Evolutionary conservation across 2,797 vertebrate genomes (phyloP).

Genomic region (Pseudomugil tenellus): DNA sequence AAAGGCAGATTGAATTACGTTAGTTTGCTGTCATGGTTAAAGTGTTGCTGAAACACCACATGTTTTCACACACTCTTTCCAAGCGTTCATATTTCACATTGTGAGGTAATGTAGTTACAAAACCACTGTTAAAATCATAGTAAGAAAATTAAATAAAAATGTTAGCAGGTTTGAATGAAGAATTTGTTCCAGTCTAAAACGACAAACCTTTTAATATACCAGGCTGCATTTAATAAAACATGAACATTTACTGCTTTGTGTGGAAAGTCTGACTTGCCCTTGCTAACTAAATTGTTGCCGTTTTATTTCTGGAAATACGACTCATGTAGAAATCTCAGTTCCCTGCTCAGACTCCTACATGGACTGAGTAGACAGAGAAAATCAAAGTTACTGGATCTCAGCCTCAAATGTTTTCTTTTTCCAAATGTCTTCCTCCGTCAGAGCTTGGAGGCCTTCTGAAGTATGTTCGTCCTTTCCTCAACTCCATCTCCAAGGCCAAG

Average conservation of each 20-base stretch:
- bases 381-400: not conserved
- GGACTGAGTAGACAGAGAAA: too few relatives aligned
- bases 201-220: not conserved
- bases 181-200: not conserved
- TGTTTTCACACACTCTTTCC: too few relatives aligned
- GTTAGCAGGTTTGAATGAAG: not conserved
- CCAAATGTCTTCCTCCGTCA: slow-evolving; percentile 50
- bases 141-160: not conserved
- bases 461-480: slow-evolving; percentile 96
- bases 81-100: too few relatives aligned
- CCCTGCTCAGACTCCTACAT: not conserved
- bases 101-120: not conserved
- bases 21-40: too few relatives aligned
- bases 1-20: too few relatives aligned
- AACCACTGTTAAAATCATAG: too few relatives aligned
- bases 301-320: not conserved
- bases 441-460: slow-evolving; percentile 97
- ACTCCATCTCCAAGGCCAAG: slow-evolving; percentile 98
- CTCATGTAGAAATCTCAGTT: not conserved
- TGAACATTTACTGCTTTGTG: not conserved
- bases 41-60: too few relatives aligned
- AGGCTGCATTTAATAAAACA: not conserved
- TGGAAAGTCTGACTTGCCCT: not conserved
- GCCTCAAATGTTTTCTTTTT: not conserved
- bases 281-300: not conserved